Conservation (phyloP, 2,888 invertebrate genomes). For the Heliconius sara region DNA sequence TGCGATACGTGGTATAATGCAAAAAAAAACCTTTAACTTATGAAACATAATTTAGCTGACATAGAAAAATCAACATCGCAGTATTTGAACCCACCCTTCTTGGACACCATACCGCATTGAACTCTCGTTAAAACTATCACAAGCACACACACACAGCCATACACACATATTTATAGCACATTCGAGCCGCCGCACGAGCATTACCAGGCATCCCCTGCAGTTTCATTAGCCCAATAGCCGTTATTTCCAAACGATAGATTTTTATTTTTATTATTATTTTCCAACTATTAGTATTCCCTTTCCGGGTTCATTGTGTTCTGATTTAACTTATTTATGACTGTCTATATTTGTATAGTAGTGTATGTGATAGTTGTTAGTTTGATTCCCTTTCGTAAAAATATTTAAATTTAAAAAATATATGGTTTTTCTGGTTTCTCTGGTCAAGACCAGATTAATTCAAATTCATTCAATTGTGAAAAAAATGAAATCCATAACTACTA, state of each 20-base stretch:
- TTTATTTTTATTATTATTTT: slow-evolving; percentile 56
- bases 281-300: slow-evolving; percentile 30
- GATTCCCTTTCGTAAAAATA: not conserved
- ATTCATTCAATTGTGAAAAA: too few relatives aligned
- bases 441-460: too few relatives aligned
- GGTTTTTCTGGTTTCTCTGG: not conserved
- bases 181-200: slow-evolving; percentile 25
- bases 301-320: slow-evolving; percentile 23
- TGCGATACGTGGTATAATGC: not conserved
- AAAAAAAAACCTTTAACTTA: too few relatives aligned
- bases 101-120: not conserved
- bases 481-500: too few relatives aligned
- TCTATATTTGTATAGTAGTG: not conserved
- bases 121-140: slow-evolving; percentile 5
- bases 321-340: slow-evolving; percentile 5
- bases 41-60: too few relatives aligned
- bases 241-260: slow-evolving; percentile 55
- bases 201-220: slow-evolving; percentile 35
- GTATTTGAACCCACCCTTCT: not conserved
- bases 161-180: slow-evolving; percentile 29
- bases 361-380: not conserved
- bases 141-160: not conserved
- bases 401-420: not conserved
- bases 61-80: not conserved
- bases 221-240: slow-evolving; percentile 55